A percentile compares a stretch with the other conserved stretches of the same genome.
Evolutionary conservation across 2,113 vertebrate species (phyloP).

Genomic region (Rhea pennata): DNA sequence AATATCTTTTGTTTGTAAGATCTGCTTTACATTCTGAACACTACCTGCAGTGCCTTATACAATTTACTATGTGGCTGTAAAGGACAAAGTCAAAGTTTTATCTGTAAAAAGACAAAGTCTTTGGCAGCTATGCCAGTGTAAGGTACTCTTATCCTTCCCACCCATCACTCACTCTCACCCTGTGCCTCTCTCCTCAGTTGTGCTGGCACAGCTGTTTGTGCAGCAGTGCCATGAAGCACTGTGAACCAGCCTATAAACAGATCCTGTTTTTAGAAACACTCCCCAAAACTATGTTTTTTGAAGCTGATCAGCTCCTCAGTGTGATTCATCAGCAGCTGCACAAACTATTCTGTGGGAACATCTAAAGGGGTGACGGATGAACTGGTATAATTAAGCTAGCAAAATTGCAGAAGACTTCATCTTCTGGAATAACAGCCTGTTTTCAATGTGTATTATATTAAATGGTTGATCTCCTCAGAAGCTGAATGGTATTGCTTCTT

Average conservation of each 20-base stretch:
- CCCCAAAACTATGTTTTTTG: neutral
- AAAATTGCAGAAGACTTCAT: neutral
- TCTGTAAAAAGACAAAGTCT: neutral
- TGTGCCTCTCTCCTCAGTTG: neutral
- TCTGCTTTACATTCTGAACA: neutral
- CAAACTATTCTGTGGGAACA: neutral
- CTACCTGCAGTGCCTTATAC: neutral
- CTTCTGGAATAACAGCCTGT: neutral
- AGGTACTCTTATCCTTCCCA: neutral
- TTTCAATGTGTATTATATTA: neutral
- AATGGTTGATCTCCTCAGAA: neutral
- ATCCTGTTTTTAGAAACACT: neutral
- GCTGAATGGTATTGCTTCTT: neutral
- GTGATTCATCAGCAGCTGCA: conserved; percentile 63
- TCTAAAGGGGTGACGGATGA: neutral
- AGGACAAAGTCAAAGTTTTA: neutral
- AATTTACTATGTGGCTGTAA: neutral
- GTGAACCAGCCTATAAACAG: neutral
- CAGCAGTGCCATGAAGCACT: neutral
- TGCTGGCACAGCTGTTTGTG: neutral
- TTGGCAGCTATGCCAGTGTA: neutral
- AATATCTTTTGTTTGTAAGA: neutral
- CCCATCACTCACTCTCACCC: neutral
- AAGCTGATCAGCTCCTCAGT: neutral
- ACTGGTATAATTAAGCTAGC: neutral